phyloP scores from a whole-genome alignment of 2,888 invertebrate species.

The Eurois occulta region DNA sequence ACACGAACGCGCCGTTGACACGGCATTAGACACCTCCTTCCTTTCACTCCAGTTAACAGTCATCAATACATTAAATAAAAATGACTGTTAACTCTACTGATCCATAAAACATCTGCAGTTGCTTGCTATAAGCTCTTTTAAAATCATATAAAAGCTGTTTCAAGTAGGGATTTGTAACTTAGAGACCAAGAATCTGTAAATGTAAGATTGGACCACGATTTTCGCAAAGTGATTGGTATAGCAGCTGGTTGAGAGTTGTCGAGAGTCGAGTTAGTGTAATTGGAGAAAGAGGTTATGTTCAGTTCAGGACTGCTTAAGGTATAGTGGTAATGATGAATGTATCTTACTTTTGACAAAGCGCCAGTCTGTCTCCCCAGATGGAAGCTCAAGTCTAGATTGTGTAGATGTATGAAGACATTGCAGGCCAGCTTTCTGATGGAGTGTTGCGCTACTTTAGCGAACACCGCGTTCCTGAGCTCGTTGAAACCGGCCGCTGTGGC shows the following conservation, averaged over 20 bases:
- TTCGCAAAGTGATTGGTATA: background rate
- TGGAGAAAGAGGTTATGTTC: no score
- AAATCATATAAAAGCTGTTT: no score
- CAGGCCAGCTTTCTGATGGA: slow-evolving; percentile 98
- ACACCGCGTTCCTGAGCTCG: slow-evolving; percentile 99
- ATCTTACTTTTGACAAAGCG: slow-evolving; percentile 95
- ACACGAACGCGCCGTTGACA: no score
- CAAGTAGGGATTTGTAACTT: no score
- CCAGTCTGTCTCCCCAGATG: slow-evolving; percentile 99
- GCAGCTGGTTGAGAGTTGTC: background rate
- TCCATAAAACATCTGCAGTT: no score
- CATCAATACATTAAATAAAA: no score
- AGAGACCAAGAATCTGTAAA: background rate
- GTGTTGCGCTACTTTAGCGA: slow-evolving; percentile 99
- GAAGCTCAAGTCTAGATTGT: slow-evolving; percentile 97
- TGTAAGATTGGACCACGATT: background rate
- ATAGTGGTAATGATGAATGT: background rate
- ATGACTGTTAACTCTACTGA: no score
- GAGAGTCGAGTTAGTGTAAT: background rate
- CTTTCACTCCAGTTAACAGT: no score
- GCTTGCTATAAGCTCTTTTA: no score
- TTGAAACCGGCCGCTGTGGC: slow-evolving; percentile 98
- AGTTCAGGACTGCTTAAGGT: no score
- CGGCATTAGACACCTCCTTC: no score
- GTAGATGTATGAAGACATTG: slow-evolving; percentile 98